Base-by-base conservation (phyloP, 2,888 invertebrate species). In the Nebria brevicollis region DNA sequence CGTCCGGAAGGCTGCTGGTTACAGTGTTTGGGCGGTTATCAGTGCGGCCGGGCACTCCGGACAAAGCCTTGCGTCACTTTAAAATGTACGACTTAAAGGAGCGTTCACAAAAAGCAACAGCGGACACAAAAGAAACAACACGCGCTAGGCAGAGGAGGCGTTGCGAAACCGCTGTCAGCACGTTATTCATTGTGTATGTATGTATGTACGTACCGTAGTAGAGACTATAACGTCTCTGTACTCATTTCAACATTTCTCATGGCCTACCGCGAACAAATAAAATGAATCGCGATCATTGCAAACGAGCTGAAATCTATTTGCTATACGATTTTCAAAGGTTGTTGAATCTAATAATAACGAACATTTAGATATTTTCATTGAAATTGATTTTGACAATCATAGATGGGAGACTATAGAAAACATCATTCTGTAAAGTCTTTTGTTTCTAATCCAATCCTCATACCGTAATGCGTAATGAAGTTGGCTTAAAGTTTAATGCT, bases 51-150 rank as follows among this genome's bases (percentile, higher is more conserved):
- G 70, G 25, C 25, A 11, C 70, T 20, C 13, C 64, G 66, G 7
- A 75, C 75, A 75, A 75, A 75, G 75, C 65, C 75, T 25, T 64
- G 66, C 64, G 72, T 77, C 77, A 72, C 77, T 77, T 77, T 77
- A 77, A 77, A 77, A 54, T 66, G 72, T 72, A 77, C 77, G 72
- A 77, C 77, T 77, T 77, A 77, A 70, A 77, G 77, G 77, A 77
- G 54, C 72, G 77, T 72, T 72, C 77, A 26, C 43, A 78, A 78
- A 78, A 78, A 78, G 78, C 73, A 78, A 78, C 78, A 78, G 73
- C 78, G 78, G 66, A 72, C 73, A 78, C 72, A 77, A 78, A 78
- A 78, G 78, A 78, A 78, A 78, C 78, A 73, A 78, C 78, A 73
- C 66, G 78, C 64, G 78, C 65, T 66, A 73, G 42, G 73, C 54